Conservation (phyloP, 23 tunicate species). For the Phallusia fumigata region DNA sequence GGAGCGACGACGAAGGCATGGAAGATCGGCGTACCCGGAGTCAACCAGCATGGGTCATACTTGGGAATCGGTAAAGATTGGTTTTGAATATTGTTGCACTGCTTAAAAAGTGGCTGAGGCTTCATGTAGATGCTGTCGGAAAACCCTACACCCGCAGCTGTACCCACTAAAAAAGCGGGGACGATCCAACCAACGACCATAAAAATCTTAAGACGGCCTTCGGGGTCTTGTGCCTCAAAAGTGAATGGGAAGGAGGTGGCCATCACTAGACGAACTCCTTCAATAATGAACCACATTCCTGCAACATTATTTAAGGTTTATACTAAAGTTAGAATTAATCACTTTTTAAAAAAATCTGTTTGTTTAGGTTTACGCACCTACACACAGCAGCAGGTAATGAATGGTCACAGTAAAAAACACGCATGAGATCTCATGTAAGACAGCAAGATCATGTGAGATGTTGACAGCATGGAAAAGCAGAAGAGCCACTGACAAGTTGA, state of each 20-base stretch:
- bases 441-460: background rate
- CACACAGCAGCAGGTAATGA: background rate
- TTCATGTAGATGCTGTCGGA: background rate
- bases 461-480: background rate
- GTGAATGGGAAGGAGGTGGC: background rate
- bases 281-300: background rate
- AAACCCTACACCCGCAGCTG: background rate
- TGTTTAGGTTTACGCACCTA: too few species aligned
- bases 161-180: background rate
- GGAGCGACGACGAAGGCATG: too few species aligned
- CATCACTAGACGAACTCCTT: background rate
- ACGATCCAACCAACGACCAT: background rate
- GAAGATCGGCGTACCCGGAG: too few species aligned
- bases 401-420: background rate
- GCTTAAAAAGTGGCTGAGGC: background rate
- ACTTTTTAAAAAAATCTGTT: too few species aligned
- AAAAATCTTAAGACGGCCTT: background rate
- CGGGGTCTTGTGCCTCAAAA: background rate
- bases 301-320: background rate
- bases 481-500: background rate
- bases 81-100: background rate
- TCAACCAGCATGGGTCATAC: too few species aligned
- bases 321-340: too few species aligned
- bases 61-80: too few species aligned
- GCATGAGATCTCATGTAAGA: background rate